Base-by-base conservation (phyloP, 2,888 invertebrate species). In the Lithophane socia region DNA sequence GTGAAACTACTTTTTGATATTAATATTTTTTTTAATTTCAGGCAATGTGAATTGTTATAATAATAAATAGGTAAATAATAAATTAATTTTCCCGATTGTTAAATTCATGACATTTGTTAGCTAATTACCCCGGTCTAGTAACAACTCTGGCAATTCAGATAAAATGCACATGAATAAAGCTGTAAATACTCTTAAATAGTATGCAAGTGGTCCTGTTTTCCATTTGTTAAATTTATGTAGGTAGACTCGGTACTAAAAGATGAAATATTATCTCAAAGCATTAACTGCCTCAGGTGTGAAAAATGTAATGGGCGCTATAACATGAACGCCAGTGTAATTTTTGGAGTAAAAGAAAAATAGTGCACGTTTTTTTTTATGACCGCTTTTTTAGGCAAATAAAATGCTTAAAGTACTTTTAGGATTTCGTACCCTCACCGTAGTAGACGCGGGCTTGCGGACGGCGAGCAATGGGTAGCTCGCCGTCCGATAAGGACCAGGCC, bases 281-380 rank as follows among this genome's bases (percentile, higher is more conserved):
- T 84, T 84, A 84, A 81, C 60, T 67, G 77, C 63, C 85, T 75
- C 70, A 81, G 77, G 77, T 83, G 85, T 83, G 83, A 85, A 82
- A 82, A 75, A 79, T 84, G 74, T 85, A 66, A 77, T 72, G 67
- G 72, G 16, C 0, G 64, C 63, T 73, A 65, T 80, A 52, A 80
- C 80, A 83, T 60, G 72, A 83, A 75, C 75, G 77, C 37, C 72
- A 67, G 18, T 79, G 74, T 82, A 83, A 83, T 70, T 70, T 79
- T 79, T 69, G 37, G 24, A 83, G 60, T 58, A 58, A 58, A 80
- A 77, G 58, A 83, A 69, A 24, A 56, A 71, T 78, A 78, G 60
- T 80, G 56, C 16, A 8, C 0, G 29, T 16, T 24, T 29, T 8
- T 16, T 13, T 24, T 24, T 24, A 13, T 24, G 24, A 13, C 58